Conservation (phyloP, 2,888 invertebrate genomes). For the Dinocampus coccinellae region DNA sequence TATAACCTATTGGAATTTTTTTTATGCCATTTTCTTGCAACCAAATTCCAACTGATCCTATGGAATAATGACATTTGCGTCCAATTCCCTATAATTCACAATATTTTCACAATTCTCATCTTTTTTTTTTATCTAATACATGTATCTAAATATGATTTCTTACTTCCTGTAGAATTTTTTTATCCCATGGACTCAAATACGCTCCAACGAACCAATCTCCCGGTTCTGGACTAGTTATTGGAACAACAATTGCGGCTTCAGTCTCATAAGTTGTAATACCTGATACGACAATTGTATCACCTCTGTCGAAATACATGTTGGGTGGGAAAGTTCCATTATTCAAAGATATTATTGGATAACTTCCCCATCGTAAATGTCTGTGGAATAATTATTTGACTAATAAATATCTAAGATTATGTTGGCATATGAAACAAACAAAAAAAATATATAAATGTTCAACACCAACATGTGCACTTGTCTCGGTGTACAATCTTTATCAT, state of each 20-base stretch:
- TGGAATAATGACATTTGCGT: constrained; percentile 70
- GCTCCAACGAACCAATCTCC: constrained; percentile 72
- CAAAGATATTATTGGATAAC: constrained; percentile 72
- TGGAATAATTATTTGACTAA: constrained; percentile 41
- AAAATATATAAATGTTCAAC: constrained; percentile 19
- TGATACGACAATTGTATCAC: constrained; percentile 58
- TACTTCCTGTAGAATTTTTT: constrained; percentile 65
- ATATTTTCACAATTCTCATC: constrained; percentile 1
- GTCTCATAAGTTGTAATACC: constrained; percentile 65
- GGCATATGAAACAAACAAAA: constrained; percentile 13
- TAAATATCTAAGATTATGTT: too few relatives aligned
- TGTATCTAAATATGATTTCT: constrained; percentile 13
- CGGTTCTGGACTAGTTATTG: constrained; percentile 69
- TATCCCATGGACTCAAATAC: constrained; percentile 70
- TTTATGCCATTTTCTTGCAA: constrained; percentile 65
- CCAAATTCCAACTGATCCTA: constrained; percentile 71
- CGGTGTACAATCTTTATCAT: constrained; percentile 66
- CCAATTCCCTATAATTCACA: constrained; percentile 66
- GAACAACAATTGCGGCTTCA: constrained; percentile 67
- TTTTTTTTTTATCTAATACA: neutral
- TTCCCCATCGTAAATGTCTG: constrained; percentile 72
- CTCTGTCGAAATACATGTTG: constrained; percentile 60
- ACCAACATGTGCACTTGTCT: constrained; percentile 69
- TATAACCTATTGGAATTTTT: constrained; percentile 66
- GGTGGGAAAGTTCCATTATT: constrained; percentile 71